Evolutionary conservation across 1,140 invertebrate genomes (phyloP), one percentile per base, ranked within the genome.

Genomic region (Polypedilum vanderplanki): DNA sequence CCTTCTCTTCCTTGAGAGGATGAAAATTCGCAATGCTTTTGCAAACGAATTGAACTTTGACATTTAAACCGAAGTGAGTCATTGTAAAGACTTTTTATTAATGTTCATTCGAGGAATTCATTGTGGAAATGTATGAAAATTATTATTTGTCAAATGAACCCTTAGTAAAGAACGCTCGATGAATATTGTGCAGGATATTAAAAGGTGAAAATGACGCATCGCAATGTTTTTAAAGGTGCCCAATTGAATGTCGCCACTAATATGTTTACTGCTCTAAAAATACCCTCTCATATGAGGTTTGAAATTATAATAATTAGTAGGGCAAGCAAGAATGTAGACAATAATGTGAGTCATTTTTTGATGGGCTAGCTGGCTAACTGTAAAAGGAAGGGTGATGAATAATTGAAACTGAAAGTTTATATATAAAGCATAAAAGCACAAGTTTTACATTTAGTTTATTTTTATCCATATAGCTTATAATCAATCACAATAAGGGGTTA

Each of bases 201-300:
- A 33, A 33, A 33, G 24, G 24, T 33, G 5, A 33, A 33, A 57
- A 57, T 57, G 46, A 57, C 46, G 15, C 46, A 57, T 57, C 46
- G 46, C 46, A 15, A 57, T 57, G 46, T n/a, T 57, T 57, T 57
- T n/a, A n/a, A n/a, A 57, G 46, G 46, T n/a, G 46, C 46, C 46
- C 12, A 57, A 57, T 57, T 57, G 46, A 57, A 57, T 57, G 46
- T 57, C 46, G 46, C 46, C 9, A 57, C 46, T 57, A n/a, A 33
- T 33, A 33, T 33, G 24, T 33, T 33, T 33, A 5, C 24, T 33
- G n/a, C n/a, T 57, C 46, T 57, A 57, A 57, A 57, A 57, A 57
- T 57, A 57, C 46, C n/a, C 15, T 57, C 24, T 33, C 24, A 33
- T 33, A 33, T 33, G 24, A 1, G 24, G 1, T 33, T 33, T 33